Evolutionary conservation across 2,797 vertebrate species (phyloP).

Genomic region (Sebastes matsubarae): DNA sequence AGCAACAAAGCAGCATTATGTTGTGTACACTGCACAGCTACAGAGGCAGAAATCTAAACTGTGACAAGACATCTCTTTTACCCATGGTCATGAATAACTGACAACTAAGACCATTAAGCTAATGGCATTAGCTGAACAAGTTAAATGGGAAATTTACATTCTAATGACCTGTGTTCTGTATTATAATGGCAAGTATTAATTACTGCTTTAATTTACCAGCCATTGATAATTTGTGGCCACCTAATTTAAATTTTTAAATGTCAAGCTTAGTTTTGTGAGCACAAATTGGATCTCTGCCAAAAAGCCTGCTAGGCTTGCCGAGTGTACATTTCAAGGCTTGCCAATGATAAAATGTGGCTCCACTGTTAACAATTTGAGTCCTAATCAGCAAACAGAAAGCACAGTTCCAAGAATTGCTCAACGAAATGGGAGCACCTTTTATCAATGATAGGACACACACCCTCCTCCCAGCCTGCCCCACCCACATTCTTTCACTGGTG

Average conservation of each 20-base stretch:
- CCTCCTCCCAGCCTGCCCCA: constrained; percentile 48
- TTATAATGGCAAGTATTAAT: background rate
- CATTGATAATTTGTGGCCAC: background rate
- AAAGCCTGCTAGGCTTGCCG: background rate
- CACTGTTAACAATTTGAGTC: constrained; percentile 1
- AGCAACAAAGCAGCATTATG: background rate
- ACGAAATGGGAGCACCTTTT: constrained; percentile 70
- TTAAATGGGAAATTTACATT: background rate
- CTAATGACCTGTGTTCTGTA: background rate
- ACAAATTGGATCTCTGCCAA: background rate
- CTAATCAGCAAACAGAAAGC: constrained; percentile 73
- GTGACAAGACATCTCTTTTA: background rate
- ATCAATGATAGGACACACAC: constrained; percentile 79
- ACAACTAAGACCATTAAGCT: background rate
- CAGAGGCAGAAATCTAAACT: background rate
- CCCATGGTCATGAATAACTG: background rate
- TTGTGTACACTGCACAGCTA: background rate
- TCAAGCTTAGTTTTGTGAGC: background rate
- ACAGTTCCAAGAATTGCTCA: constrained; percentile 72
- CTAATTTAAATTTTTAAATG: background rate
- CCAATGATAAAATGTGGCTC: background rate
- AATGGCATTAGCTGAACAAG: background rate
- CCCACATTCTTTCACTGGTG: constrained; percentile 72
- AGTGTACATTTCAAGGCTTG: background rate
- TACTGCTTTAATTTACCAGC: background rate